A percentile compares a stretch with the other conserved stretches of the same genome.
These are phyloP conservation scores for Sinonovacula constricta DNA, from an alignment of 1,140 invertebrate species.

Conservation along the genomic window DNA sequence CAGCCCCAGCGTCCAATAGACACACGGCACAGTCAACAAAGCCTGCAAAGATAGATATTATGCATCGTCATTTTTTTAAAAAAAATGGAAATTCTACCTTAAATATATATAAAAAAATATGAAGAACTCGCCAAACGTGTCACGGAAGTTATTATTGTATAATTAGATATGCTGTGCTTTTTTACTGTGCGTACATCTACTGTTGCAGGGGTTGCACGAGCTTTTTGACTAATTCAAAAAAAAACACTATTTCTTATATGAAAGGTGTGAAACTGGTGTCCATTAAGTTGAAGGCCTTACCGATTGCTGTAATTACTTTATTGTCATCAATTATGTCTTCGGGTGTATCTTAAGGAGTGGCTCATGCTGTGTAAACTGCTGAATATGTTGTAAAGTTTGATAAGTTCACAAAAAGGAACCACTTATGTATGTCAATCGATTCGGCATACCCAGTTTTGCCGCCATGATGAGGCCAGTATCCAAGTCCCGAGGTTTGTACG, in stretches of 20 bases:
- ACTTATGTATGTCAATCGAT: too few relatives aligned
- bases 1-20: slow-evolving; percentile 59
- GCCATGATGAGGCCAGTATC: slow-evolving; percentile 15
- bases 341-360: not conserved
- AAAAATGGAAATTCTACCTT: not conserved
- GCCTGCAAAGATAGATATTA: slow-evolving; percentile 37
- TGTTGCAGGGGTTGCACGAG: not conserved
- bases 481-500: slow-evolving; percentile 10
- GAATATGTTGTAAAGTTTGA: too few relatives aligned
- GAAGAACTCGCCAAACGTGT: not conserved
- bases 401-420: too few relatives aligned
- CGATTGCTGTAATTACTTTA: not conserved
- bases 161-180: not conserved
- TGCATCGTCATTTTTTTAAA: not conserved
- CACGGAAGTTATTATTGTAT: not conserved
- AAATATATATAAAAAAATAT: not conserved
- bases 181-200: not conserved
- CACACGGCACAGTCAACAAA: slow-evolving; percentile 62
- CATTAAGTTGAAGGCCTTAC: too few relatives aligned
- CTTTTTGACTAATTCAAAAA: too few relatives aligned
- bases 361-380: too few relatives aligned
- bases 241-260: too few relatives aligned
- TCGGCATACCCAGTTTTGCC: slow-evolving; percentile 33
- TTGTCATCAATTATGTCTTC: not conserved
- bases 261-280: too few relatives aligned